Percentiles rank a stretch among this genome's conserved stretches.
Evolutionary conservation across 2,113 vertebrate genomes (phyloP).

Genomic region (Ovibos moschatus): DNA sequence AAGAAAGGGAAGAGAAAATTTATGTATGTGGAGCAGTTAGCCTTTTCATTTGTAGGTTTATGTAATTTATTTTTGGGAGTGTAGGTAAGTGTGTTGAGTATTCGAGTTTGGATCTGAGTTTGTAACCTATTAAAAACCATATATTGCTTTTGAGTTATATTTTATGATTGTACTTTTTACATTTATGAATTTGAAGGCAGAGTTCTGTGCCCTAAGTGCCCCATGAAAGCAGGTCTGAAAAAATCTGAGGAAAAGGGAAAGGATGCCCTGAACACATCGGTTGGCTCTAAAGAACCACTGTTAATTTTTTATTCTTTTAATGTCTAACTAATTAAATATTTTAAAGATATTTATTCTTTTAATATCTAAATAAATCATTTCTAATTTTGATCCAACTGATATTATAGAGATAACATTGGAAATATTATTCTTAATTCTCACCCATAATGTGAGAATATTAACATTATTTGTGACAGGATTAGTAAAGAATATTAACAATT

Average conservation of each 20-base stretch:
- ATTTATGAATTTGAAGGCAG: not conserved
- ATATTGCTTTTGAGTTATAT: not conserved
- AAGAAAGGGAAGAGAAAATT: not conserved
- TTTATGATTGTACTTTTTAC: not conserved
- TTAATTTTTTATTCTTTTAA: not conserved
- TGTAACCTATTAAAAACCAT: not conserved
- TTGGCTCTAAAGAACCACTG: not conserved
- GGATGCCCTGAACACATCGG: not conserved
- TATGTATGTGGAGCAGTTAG: not conserved
- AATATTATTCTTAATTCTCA: not conserved
- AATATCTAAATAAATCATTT: not conserved
- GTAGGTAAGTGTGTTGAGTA: not conserved
- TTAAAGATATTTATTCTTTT: not conserved
- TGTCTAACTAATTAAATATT: not conserved
- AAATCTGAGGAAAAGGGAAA: not conserved
- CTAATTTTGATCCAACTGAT: not conserved
- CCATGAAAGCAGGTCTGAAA: not conserved
- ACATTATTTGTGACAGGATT: not conserved
- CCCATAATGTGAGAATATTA: not conserved
- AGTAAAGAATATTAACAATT: not conserved
- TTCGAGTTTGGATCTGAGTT: not conserved
- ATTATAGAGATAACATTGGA: not conserved
- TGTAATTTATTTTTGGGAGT: not conserved
- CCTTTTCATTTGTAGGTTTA: not conserved
- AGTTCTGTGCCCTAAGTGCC: not conserved